A percentile compares a stretch with the other conserved stretches of the same genome.
These are phyloP conservation scores for Microtus oregoni DNA, from an alignment of 2,113 vertebrate species.

Conservation along the genomic window DNA sequence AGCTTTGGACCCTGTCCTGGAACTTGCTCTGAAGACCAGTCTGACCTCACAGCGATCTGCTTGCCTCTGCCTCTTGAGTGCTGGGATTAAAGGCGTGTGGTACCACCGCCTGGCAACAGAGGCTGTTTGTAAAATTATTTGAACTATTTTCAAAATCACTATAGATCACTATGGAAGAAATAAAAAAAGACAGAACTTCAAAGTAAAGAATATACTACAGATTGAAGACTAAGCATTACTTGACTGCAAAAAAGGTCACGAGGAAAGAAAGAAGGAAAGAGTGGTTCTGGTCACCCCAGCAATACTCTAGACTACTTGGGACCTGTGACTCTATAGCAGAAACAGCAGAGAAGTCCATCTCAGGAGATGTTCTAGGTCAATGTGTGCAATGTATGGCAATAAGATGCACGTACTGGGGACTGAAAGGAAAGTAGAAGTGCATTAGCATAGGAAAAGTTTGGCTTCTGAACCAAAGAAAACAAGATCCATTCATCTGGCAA, in stretches of 20 bases:
- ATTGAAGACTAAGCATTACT: conserved; percentile 52
- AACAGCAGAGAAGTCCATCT: not conserved
- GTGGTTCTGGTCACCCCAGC: not conserved
- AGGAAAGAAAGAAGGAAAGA: conserved; percentile 41
- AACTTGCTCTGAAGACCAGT: too few relatives aligned
- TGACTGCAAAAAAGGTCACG: not conserved
- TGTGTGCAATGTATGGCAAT: not conserved
- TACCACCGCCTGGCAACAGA: not conserved
- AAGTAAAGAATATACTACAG: conserved; percentile 27
- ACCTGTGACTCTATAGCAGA: not conserved
- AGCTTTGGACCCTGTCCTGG: too few relatives aligned
- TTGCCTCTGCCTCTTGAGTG: too few relatives aligned
- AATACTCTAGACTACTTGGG: not conserved
- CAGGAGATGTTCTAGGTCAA: not conserved
- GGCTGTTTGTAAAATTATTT: conserved; percentile 50
- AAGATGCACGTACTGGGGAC: not conserved
- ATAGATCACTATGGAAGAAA: conserved; percentile 39
- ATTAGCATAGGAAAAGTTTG: not conserved
- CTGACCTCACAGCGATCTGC: too few relatives aligned
- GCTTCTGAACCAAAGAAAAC: not conserved
- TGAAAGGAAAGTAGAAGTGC: not conserved
- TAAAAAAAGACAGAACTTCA: not conserved
- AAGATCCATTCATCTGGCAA: not conserved
- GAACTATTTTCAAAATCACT: conserved; percentile 51
- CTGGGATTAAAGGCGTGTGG: too few relatives aligned